Base-by-base conservation (phyloP, 2,888 invertebrate species). In the Lasioglossum leucozonium region DNA sequence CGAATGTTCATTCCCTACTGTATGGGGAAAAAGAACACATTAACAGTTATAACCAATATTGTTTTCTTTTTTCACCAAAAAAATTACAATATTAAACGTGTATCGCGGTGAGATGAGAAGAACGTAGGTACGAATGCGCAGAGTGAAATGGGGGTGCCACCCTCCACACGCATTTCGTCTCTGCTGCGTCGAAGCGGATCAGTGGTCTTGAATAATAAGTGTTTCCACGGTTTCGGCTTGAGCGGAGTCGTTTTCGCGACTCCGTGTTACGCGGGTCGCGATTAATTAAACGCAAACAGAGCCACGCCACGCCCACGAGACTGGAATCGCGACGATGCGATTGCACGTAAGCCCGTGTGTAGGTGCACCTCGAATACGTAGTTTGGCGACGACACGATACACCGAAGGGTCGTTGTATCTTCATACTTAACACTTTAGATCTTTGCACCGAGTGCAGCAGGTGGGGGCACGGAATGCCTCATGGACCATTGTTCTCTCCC, bases 271-370 rank as follows among this genome's bases (percentile, higher is more conserved):
- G 76, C 37, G 62, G 37, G 40, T 72, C 80, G 79, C 77, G 84
- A 89, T 89, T 89, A 89, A 89, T 89, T 86, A 85, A 89, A 89
- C 73, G 87, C 88, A 88, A 89, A 89, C 86, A 87, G 44, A 42
- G 79, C 87, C 89, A 89, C 86, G 84, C 89, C 89, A 84, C 71
- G 62, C 47, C 67, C 58, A 26, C 47, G 67, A n/a, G 69, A 44
- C n/a, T 55, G n/a, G 71, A 73, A 58, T 76, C 47, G n/a, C 67
- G 55, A 26, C 73, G 58, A 58, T 62, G 78, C 67, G 72, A 62
- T 72, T 77, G 58, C 65, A 58, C 62, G 51, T 67, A 47, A 4
- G 4, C 37, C 13, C 5, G 18, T 47, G 44, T 47, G 44, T 18
- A 47, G 16, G 4, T 47, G 18, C 4, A 47, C 16, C 18, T 47